Evolutionary conservation across 1,140 invertebrate genomes (phyloP).

Genomic region (Philaenus spumarius): DNA sequence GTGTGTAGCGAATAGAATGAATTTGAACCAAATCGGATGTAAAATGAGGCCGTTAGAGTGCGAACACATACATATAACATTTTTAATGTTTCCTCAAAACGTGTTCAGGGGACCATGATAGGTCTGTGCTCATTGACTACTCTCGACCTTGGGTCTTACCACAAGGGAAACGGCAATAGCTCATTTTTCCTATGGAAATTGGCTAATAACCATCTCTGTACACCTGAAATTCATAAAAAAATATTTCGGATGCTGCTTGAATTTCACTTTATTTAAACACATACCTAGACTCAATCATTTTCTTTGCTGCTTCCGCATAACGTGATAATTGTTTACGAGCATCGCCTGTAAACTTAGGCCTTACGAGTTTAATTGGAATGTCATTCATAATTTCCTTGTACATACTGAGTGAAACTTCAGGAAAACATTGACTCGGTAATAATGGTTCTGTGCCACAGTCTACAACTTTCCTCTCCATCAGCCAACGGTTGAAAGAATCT

Average conservation of each 20-base stretch:
- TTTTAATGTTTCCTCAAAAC: too few relatives aligned
- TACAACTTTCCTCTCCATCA: constrained; percentile 91
- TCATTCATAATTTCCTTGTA: constrained; percentile 98
- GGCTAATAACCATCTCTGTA: too few relatives aligned
- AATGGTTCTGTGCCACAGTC: constrained; percentile 83
- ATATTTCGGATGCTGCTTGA: too few relatives aligned
- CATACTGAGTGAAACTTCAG: constrained; percentile 91
- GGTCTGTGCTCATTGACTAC: background rate
- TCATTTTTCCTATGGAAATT: too few relatives aligned
- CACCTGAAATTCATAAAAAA: too few relatives aligned
- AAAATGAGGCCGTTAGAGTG: too few relatives aligned
- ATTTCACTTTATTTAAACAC: constrained; percentile 11
- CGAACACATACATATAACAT: too few relatives aligned
- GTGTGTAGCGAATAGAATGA: background rate
- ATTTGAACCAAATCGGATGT: too few relatives aligned
- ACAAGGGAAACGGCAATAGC: too few relatives aligned
- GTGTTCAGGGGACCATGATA: too few relatives aligned
- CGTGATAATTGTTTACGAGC: constrained; percentile 91
- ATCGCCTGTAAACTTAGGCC: constrained; percentile 92
- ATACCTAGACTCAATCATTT: constrained; percentile 84
- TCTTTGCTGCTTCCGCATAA: constrained; percentile 94
- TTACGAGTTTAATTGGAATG: constrained; percentile 91
- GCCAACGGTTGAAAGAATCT: constrained; percentile 94
- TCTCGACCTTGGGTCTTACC: too few relatives aligned
- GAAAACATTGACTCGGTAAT: constrained; percentile 82